phyloP scores from a whole-genome alignment of 2,113 vertebrate species.

The Panthera leo region DNA sequence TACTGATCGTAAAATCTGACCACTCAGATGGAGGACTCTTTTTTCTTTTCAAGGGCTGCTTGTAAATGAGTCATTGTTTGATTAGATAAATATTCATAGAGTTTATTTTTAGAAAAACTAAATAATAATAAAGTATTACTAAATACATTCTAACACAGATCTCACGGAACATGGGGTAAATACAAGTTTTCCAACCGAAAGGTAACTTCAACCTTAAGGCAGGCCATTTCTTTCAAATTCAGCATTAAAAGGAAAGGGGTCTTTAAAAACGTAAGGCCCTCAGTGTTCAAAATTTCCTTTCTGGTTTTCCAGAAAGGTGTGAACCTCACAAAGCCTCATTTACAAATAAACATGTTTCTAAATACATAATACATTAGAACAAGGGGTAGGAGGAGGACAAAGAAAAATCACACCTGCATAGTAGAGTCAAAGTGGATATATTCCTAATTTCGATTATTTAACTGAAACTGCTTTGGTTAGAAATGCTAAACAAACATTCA shows the following conservation, averaged over 20 bases:
- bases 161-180: neutral
- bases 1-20: constrained; percentile 73
- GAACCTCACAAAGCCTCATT: constrained; percentile 40
- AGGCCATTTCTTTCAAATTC: constrained; percentile 55
- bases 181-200: constrained; percentile 72
- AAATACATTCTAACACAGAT: constrained; percentile 43
- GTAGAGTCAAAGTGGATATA: neutral
- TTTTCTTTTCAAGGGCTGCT: constrained; percentile 53
- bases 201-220: constrained; percentile 10
- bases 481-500: constrained; percentile 60
- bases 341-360: constrained; percentile 68
- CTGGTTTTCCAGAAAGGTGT: neutral
- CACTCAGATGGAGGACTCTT: constrained; percentile 71
- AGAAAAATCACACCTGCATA: constrained; percentile 13
- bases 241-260: constrained; percentile 26
- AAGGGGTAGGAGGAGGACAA: constrained; percentile 9
- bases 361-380: constrained; percentile 38
- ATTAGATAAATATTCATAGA: constrained; percentile 71
- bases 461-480: constrained; percentile 57
- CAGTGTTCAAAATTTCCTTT: neutral
- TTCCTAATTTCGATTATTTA: constrained; percentile 37
- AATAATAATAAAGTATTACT: constrained; percentile 69
- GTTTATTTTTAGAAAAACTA: constrained; percentile 71
- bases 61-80: constrained; percentile 74
- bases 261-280: constrained; percentile 64